Base-by-base conservation (phyloP, 1,140 invertebrate genomes). In the Listronotus bonariensis region DNA sequence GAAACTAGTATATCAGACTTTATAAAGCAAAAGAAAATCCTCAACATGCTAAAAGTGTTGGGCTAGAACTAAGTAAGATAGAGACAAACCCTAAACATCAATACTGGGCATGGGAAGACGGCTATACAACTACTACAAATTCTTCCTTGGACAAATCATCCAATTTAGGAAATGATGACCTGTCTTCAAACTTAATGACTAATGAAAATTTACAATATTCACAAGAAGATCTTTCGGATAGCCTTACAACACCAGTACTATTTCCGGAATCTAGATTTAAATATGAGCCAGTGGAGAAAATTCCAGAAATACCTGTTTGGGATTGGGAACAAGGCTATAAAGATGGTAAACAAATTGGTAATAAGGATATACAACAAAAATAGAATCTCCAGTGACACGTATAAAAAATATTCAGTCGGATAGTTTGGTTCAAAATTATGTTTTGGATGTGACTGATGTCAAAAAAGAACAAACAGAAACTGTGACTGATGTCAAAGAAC, bases 61-160 rank as follows among this genome's bases (percentile, higher is more conserved):
- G 8, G 34, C 0, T 26, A 48, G 6, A 2, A 9, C n/a, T 26
- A 60, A 26, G 18, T 14, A 46, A 60, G 8, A 63, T 63, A 8
- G 60, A 63, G 26, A 55, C 54, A 51, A 63, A 55, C 40, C 51
- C 60, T 12, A 51, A 63, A 46, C n/a, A 26, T 38, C 42, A 52
- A 26, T 51, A 63, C 26, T 63, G 60, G 60, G 12, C 52, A 15
- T 63, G 60, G 60, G 60, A 63, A 55, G 60, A 63, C n/a, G 60
- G 60, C 3, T 63, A 46, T 40, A 63, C 32, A 18, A 45, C 15
- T 3, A 32, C 54, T 5, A 55, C 46, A 48, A 31, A 54, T 40
- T 63, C 60, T 32, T 51, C 60, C 18, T 14, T 63, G 17, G 60
- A 63, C 48, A 18, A 48, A 48, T 40, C 55, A 26, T 15, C 38